Evolutionary conservation across 1,140 invertebrate species (phyloP).

Genomic region (Ips typographus): DNA sequence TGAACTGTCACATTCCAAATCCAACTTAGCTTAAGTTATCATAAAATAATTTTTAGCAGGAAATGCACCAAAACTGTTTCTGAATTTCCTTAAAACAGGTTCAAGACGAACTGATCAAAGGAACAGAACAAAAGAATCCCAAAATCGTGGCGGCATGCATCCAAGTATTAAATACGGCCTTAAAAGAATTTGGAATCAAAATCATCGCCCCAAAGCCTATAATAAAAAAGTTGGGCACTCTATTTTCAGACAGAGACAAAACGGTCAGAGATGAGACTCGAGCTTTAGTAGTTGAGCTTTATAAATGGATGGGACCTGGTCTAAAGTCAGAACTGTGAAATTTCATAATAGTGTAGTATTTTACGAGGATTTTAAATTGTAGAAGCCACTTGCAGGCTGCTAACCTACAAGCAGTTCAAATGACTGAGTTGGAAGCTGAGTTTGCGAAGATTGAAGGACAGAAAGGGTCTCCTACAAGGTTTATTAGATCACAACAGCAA

Average conservation of each 20-base stretch:
- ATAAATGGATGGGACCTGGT: slow-evolving; percentile 61
- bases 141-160: slow-evolving; percentile 89
- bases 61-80: neutral
- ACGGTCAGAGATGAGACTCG: slow-evolving; percentile 90
- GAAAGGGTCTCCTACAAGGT: slow-evolving; percentile 75
- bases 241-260: slow-evolving; percentile 92
- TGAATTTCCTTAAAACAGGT: slow-evolving; percentile 17
- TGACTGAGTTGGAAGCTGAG: slow-evolving; percentile 85
- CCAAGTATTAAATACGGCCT: slow-evolving; percentile 69
- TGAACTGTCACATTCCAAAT: too few species aligned
- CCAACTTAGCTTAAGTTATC: too few species aligned
- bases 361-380: slow-evolving; percentile 20
- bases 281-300: slow-evolving; percentile 85
- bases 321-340: slow-evolving; percentile 39
- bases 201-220: slow-evolving; percentile 87
- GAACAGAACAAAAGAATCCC: slow-evolving; percentile 93
- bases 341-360: neutral
- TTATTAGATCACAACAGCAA: slow-evolving; percentile 86
- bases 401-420: slow-evolving; percentile 83
- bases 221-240: slow-evolving; percentile 80
- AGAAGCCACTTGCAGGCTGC: slow-evolving; percentile 72
- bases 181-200: slow-evolving; percentile 90
- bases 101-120: slow-evolving; percentile 89
- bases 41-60: neutral
- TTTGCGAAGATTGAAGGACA: slow-evolving; percentile 76